These are phyloP conservation scores for Pachyseris speciosa DNA, from an alignment of 64 coral and sea anemone genomes.

Conservation along the genomic window DNA sequence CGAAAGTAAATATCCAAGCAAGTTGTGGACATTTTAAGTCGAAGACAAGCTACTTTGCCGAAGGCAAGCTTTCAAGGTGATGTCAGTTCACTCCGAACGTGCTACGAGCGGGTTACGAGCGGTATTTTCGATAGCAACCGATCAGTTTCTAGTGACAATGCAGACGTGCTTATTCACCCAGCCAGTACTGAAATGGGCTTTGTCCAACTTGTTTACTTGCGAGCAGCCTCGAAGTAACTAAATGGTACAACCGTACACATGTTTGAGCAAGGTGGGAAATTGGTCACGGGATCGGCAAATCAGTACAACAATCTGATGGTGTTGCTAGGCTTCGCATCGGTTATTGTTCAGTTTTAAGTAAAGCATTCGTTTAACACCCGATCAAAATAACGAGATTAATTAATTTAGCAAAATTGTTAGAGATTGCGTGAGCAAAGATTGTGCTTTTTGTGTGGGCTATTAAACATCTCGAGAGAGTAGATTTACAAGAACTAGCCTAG, in stretches of 20 bases:
- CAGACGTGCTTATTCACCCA: conserved; percentile 18
- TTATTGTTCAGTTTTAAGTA: neutral
- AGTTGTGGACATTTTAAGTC: neutral
- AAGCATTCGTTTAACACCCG: neutral
- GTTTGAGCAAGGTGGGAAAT: neutral
- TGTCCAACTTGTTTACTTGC: conserved; percentile 28
- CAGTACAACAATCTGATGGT: too few species aligned
- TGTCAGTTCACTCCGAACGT: neutral
- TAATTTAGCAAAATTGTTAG: neutral
- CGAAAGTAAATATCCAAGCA: conserved; percentile 17
- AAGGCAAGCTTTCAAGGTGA: neutral
- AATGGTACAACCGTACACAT: neutral
- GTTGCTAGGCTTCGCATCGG: too few species aligned
- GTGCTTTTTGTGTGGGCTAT: neutral
- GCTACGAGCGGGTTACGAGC: neutral
- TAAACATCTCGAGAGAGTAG: neutral
- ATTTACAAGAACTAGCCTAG: neutral
- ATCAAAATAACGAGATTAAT: conserved; percentile 30
- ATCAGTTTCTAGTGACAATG: neutral
- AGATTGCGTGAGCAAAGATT: neutral
- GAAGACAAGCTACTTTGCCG: neutral
- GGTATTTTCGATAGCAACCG: neutral
- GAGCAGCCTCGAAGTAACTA: neutral
- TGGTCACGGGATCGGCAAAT: neutral
- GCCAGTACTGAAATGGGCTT: conserved; percentile 13